phyloP scores from a whole-genome alignment of 1,140 invertebrate species.

The Zaprionus nigranus region DNA sequence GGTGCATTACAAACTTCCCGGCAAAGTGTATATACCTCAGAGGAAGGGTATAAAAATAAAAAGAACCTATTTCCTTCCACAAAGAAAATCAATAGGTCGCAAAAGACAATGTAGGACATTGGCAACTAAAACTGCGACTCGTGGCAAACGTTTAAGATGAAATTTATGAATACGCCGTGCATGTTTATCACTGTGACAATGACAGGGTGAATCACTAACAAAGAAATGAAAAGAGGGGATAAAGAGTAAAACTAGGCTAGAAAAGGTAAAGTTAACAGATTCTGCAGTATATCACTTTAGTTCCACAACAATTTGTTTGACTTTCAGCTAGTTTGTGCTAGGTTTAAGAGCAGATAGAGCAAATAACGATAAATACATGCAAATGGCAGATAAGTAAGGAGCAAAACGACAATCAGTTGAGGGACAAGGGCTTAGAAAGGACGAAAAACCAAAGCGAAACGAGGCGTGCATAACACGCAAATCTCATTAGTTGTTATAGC shows the following conservation, averaged over 20 bases:
- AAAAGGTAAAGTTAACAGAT: not conserved
- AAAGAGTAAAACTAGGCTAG: not conserved
- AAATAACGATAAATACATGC: conserved; percentile 31
- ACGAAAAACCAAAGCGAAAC: conserved; percentile 54
- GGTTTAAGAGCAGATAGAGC: conserved; percentile 43
- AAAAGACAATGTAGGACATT: conserved; percentile 8
- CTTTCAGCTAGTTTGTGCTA: not conserved
- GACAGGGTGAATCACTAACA: not conserved
- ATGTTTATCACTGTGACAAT: conserved; percentile 15
- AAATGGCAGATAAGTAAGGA: conserved; percentile 28
- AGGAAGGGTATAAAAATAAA: no score
- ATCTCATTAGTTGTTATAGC: conserved; percentile 65
- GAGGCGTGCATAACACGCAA: conserved; percentile 32
- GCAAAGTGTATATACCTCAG: no score
- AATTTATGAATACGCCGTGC: conserved; percentile 35
- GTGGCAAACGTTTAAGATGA: conserved; percentile 36
- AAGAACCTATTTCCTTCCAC: not conserved
- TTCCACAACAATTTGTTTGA: not conserved
- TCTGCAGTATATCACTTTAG: not conserved
- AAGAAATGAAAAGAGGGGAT: not conserved
- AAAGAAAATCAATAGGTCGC: conserved; percentile 12
- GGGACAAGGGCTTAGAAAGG: not conserved
- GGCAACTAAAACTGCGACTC: conserved; percentile 17
- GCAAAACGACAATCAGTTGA: not conserved
- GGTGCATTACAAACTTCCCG: no score